Evolutionary conservation across 2,797 vertebrate species (phyloP).

Genomic region (Clarias laeviceps): DNA sequence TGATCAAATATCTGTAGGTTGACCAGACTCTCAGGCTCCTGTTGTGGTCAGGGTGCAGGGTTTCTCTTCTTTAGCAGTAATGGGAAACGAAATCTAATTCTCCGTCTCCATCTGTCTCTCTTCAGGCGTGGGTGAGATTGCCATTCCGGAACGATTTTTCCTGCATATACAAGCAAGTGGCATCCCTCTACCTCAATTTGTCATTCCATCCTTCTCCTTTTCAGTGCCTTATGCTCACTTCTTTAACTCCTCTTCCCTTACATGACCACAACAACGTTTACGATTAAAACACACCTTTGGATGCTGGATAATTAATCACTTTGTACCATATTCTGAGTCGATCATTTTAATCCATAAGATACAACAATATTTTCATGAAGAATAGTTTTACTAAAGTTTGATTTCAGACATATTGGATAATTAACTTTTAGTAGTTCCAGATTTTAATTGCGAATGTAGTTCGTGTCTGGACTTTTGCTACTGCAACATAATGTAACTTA

Average conservation of each 20-base stretch:
- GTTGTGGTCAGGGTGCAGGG: slow-evolving; percentile 30
- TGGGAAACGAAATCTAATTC: slow-evolving; percentile 52
- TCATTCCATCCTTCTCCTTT: slow-evolving; percentile 18
- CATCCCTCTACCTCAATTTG: slow-evolving; percentile 32
- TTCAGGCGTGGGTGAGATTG: slow-evolving; percentile 33
- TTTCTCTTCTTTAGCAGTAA: slow-evolving; percentile 46
- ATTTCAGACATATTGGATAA: too few relatives aligned
- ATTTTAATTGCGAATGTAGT: background rate
- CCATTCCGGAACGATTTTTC: slow-evolving; percentile 35
- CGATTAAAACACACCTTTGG: background rate
- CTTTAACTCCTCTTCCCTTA: background rate
- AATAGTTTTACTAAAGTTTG: background rate
- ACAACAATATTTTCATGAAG: background rate
- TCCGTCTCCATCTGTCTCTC: slow-evolving; percentile 43
- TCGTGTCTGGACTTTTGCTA: background rate
- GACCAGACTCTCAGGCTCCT: slow-evolving; percentile 39
- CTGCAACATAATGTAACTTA: background rate
- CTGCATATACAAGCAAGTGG: slow-evolving; percentile 32
- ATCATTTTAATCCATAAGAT: background rate
- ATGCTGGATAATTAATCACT: background rate
- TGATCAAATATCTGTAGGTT: slow-evolving; percentile 45
- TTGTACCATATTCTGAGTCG: background rate
- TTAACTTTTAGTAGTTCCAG: background rate
- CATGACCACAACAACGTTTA: background rate
- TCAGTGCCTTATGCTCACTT: background rate